Conservation (phyloP, 2,888 invertebrate genomes). For the Onthophagus sagittarius region DNA sequence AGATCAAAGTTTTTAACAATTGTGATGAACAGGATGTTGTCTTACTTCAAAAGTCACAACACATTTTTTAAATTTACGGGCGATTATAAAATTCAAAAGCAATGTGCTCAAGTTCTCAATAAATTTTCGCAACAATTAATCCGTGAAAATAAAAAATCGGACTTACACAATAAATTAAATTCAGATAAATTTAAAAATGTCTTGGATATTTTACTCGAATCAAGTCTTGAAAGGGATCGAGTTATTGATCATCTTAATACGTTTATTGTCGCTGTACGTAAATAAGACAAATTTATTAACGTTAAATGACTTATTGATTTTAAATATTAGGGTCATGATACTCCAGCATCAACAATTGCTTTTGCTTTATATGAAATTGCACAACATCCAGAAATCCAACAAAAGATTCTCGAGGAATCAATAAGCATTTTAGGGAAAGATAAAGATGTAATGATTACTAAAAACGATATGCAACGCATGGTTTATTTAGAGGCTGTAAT, state of each 20-base stretch:
- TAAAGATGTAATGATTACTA: constrained; percentile 4
- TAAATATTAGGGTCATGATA: constrained; percentile 19
- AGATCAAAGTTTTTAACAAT: constrained; percentile 8
- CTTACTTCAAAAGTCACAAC: constrained; percentile 25
- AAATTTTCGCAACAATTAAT: constrained; percentile 22
- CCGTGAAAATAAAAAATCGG: constrained; percentile 14
- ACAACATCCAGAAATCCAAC: constrained; percentile 13
- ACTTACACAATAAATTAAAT: background rate
- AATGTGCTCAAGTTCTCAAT: constrained; percentile 24
- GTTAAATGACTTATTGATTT: background rate
- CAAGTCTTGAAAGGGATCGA: background rate
- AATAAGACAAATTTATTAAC: background rate
- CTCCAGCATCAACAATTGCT: constrained; percentile 17
- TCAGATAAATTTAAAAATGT: constrained; percentile 12
- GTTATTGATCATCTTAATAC: background rate
- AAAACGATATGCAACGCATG: constrained; percentile 14
- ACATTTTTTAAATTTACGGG: constrained; percentile 25
- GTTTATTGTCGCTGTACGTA: constrained; percentile 16
- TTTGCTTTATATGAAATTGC: constrained; percentile 20
- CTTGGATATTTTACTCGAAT: constrained; percentile 5
- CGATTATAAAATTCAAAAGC: constrained; percentile 23
- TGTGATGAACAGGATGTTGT: constrained; percentile 24
- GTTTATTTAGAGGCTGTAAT: constrained; percentile 20
- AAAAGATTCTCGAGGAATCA: constrained; percentile 18
- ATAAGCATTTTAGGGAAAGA: constrained; percentile 15